Conservation (phyloP, 1,140 invertebrate species). For the Trachymyrmex septentrionalis region DNA sequence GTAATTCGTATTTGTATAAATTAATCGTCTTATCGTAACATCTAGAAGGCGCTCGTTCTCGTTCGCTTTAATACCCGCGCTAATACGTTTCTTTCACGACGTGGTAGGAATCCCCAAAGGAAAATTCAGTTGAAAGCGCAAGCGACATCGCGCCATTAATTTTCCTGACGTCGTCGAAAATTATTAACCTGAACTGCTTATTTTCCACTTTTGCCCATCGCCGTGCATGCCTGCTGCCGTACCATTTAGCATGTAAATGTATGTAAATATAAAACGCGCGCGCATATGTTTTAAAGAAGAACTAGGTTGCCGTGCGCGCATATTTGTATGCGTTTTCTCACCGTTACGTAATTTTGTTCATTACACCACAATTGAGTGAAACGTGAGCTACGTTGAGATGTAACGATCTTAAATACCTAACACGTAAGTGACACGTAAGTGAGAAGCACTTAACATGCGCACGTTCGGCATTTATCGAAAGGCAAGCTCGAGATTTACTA, state of each 20-base stretch:
- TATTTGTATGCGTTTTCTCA: constrained; percentile 40
- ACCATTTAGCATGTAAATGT: constrained; percentile 73
- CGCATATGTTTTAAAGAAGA: constrained; percentile 66
- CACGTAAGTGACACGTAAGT: constrained; percentile 24
- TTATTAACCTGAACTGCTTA: constrained; percentile 31
- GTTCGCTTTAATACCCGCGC: constrained; percentile 6
- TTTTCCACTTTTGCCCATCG: constrained; percentile 46
- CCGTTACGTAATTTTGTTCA: constrained; percentile 67
- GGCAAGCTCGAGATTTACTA: neutral
- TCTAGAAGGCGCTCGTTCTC: neutral
- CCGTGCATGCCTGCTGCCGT: constrained; percentile 9
- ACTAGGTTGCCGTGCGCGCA: constrained; percentile 18
- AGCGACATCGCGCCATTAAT: constrained; percentile 26
- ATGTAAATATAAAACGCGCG: constrained; percentile 67
- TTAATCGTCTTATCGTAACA: constrained; percentile 19
- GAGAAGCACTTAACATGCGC: neutral
- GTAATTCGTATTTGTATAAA: constrained; percentile 16
- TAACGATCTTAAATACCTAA: constrained; percentile 56
- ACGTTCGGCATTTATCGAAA: neutral
- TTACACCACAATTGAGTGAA: constrained; percentile 60
- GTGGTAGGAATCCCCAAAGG: constrained; percentile 25
- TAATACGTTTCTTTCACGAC: constrained; percentile 27
- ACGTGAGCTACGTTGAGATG: constrained; percentile 59
- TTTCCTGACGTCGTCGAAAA: constrained; percentile 37
- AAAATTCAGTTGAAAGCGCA: constrained; percentile 55